Evolutionary conservation across 2,797 vertebrate species (phyloP).

Genomic region (Poeciliopsis paucimaculata): DNA sequence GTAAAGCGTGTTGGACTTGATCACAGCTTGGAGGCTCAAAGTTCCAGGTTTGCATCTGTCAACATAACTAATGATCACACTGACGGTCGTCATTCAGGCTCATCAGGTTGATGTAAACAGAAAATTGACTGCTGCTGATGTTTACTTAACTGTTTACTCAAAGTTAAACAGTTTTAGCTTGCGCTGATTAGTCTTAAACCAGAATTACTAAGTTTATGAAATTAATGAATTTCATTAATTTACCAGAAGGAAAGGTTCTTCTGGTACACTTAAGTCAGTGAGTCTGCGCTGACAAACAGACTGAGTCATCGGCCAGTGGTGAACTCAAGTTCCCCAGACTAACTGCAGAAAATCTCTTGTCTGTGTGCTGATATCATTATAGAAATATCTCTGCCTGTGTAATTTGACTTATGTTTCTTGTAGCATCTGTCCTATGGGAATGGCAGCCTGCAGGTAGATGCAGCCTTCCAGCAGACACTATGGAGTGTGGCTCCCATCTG

Average conservation of each 20-base stretch:
- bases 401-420: constrained; percentile 5
- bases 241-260: too few species aligned
- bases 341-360: not conserved
- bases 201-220: not conserved
- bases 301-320: not conserved
- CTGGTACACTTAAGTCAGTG: not conserved
- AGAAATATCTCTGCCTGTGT: not conserved
- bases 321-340: not conserved
- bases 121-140: not conserved
- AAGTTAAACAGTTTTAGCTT: not conserved
- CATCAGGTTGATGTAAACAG: not conserved
- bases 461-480: constrained; percentile 95
- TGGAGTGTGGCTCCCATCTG: constrained; percentile 97
- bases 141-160: not conserved
- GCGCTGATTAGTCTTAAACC: not conserved
- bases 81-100: not conserved
- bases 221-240: not conserved
- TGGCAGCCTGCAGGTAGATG: constrained; percentile 90
- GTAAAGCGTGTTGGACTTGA: not conserved
- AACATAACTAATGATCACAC: not conserved
- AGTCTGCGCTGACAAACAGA: not conserved
- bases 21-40: not conserved
- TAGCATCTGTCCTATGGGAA: constrained; percentile 94
- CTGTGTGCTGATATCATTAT: not conserved
- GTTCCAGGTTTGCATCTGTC: not conserved